These are phyloP conservation scores for Halictus ligatus DNA, from an alignment of 2,888 invertebrate species.

Conservation along the genomic window DNA sequence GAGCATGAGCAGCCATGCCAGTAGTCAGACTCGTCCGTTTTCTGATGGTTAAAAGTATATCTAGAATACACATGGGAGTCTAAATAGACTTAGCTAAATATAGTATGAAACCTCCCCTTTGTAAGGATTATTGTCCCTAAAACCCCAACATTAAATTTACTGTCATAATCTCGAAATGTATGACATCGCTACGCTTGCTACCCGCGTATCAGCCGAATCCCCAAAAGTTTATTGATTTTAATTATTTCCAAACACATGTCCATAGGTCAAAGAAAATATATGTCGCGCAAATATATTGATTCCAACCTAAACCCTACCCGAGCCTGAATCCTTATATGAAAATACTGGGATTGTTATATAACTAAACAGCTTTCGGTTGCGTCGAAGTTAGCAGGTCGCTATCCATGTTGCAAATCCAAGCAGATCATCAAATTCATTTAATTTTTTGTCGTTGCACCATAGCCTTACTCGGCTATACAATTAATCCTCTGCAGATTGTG, in stretches of 20 bases:
- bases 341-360: background rate
- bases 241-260: background rate
- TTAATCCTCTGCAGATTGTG: background rate
- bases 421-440: background rate
- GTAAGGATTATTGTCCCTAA: background rate
- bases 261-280: background rate
- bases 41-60: background rate
- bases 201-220: background rate
- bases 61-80: background rate
- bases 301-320: background rate
- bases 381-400: background rate
- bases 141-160: background rate
- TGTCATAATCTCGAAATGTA: background rate
- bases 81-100: background rate
- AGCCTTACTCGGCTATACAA: background rate
- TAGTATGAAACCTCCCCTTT: background rate
- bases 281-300: slow-evolving; percentile 39
- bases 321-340: background rate
- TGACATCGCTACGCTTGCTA: background rate
- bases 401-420: background rate
- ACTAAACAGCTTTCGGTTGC: background rate
- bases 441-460: background rate
- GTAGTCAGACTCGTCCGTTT: too few relatives aligned
- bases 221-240: background rate
- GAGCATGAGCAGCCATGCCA: background rate